Evolutionary conservation across 1,140 invertebrate genomes (phyloP).

Genomic region (Solen grandis): DNA sequence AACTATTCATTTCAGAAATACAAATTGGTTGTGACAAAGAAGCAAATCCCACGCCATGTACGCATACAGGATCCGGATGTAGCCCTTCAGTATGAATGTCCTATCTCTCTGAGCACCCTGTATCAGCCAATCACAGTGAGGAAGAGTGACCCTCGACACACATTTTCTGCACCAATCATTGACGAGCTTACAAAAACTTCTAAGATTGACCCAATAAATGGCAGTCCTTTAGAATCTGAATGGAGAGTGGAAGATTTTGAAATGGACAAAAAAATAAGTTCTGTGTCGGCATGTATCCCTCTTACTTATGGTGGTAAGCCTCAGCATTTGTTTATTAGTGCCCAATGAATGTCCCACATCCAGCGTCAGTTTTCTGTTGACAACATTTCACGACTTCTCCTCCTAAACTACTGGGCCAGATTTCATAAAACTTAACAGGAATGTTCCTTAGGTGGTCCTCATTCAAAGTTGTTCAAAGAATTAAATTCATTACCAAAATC

Average conservation of each 20-base stretch:
- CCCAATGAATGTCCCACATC: not conserved
- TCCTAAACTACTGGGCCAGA: not conserved
- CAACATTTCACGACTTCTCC: not conserved
- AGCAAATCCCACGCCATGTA: slow-evolving; percentile 73
- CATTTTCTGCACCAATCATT: slow-evolving; percentile 73
- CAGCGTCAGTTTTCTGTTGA: not conserved
- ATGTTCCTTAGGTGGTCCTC: not conserved
- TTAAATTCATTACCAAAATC: not conserved
- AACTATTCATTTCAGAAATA: slow-evolving; percentile 68
- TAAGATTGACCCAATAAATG: slow-evolving; percentile 75
- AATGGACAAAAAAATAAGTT: slow-evolving; percentile 70
- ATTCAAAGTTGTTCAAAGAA: not conserved
- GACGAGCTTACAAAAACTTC: slow-evolving; percentile 73
- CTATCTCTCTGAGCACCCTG: slow-evolving; percentile 73
- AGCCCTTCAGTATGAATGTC: slow-evolving; percentile 70
- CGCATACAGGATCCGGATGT: slow-evolving; percentile 66
- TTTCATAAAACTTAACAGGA: not conserved
- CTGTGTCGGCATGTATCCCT: slow-evolving; percentile 63
- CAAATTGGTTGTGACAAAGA: slow-evolving; percentile 64
- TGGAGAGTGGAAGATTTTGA: slow-evolving; percentile 72
- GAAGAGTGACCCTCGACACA: slow-evolving; percentile 72
- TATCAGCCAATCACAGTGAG: slow-evolving; percentile 75
- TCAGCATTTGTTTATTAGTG: not conserved
- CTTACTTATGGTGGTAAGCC: slow-evolving; percentile 71
- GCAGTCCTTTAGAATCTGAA: slow-evolving; percentile 62